A percentile compares a stretch with the other conserved stretches of the same genome.
These are phyloP conservation scores for Nycticorax nycticorax DNA, from an alignment of 2,113 vertebrate species.

Conservation along the genomic window DNA sequence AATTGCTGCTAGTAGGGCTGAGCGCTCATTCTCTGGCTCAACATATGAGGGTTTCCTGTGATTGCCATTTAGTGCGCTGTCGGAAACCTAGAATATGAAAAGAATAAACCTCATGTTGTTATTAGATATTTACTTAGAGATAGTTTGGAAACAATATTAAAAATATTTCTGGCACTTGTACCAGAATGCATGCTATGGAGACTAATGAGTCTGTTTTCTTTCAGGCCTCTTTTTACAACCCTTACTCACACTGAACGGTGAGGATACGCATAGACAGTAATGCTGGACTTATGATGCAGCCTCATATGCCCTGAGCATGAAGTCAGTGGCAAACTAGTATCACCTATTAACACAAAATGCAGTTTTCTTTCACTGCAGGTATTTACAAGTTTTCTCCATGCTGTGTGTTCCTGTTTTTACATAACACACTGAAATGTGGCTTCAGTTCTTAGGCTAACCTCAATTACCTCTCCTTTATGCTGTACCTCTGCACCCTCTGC, in stretches of 20 bases:
- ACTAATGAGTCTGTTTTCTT: background rate
- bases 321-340: background rate
- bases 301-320: background rate
- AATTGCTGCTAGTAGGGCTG: conserved; percentile 89
- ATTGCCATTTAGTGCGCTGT: conserved; percentile 31
- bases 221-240: background rate
- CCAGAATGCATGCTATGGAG: background rate
- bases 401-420: background rate
- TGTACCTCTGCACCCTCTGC: background rate
- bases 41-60: conserved; percentile 55
- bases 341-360: background rate
- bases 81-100: conserved; percentile 72
- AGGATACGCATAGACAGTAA: background rate
- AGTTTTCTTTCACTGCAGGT: background rate
- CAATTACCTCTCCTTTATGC: background rate
- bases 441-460: background rate
- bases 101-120: background rate
- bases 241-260: background rate
- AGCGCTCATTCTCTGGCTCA: conserved; percentile 82
- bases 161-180: background rate
- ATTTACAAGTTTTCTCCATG: background rate
- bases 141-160: background rate
- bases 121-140: background rate
- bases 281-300: background rate
- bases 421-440: background rate